Evolutionary conservation across 2,797 vertebrate genomes (phyloP), one percentile per base, ranked within the genome.

Genomic region (Nasua narica): DNA sequence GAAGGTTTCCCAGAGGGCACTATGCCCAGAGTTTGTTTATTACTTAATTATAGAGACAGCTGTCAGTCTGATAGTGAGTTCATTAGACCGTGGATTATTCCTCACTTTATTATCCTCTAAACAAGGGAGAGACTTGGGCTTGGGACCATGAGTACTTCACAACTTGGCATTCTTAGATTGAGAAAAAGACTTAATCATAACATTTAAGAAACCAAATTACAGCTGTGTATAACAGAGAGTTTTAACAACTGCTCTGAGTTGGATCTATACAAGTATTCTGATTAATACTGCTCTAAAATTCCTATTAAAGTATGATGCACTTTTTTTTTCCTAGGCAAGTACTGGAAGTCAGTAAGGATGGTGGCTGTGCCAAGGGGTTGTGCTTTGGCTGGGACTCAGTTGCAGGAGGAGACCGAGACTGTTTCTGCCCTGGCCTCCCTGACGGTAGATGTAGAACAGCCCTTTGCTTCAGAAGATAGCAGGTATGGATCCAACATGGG

Each of bases 261-360:
- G 97, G 97, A 96, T 91, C 81, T 98, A 94, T 97, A 96, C 67
- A 83, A 98, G 97, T 98, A 94, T 81, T 97, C 77, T 96, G 95
- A 92, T 98, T 96, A 95, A 98, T 95, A 97, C 95, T 97, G 4
- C 97, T 98, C 78, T 97, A 79, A 98, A 98, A 98, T 97, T 97
- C 94, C 91, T 96, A 95, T 52, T 98, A 98, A 98, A 98, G 93
- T 98, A 96, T 98, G 96, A 86, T 97, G 95, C n/a, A n/a, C 46
- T 81, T 76, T 91, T 91, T 91, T 87, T 98, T 98, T 98, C 97
- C 97, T 98, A 99, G 99, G 98, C 96, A 99, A 99, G 96, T 99
- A 99, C 97, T 99, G 98, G 99, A 99, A 98, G 98, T 99, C 99
- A 6, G 98, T 99, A 95, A 97, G 98, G 95, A 98, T 96, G 94